Percentiles rank a stretch among this genome's conserved stretches.
These are phyloP conservation scores for Neosilurus mollespiculum DNA, from an alignment of 2,797 vertebrate species.

Conservation along the genomic window DNA sequence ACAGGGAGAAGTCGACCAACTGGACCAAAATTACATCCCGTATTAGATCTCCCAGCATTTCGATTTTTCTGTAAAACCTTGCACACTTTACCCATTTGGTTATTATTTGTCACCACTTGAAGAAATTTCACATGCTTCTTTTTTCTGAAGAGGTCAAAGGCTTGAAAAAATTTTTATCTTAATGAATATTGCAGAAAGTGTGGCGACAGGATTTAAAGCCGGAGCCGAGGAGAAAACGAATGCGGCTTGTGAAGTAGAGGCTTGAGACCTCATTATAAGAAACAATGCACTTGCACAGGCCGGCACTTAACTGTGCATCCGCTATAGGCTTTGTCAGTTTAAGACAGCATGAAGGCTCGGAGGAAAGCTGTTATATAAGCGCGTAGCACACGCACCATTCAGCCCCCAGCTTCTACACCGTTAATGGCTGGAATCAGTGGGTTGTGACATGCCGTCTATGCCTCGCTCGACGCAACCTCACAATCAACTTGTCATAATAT, in stretches of 20 bases:
- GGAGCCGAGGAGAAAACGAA: constrained; percentile 29
- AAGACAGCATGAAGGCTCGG: constrained; percentile 42
- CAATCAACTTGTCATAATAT: constrained; percentile 59
- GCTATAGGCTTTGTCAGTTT: constrained; percentile 55
- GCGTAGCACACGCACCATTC: constrained; percentile 36
- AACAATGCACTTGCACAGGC: constrained; percentile 45
- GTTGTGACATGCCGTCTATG: constrained; percentile 52
- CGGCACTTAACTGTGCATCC: constrained; percentile 40
- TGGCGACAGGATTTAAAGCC: constrained; percentile 29
- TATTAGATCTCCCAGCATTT: too few species aligned
- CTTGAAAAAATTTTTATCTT: background rate
- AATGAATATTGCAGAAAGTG: constrained; percentile 27
- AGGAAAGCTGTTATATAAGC: constrained; percentile 54
- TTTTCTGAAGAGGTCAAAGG: background rate
- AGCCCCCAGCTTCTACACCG: constrained; percentile 48
- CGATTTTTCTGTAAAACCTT: too few species aligned
- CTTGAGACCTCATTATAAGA: constrained; percentile 54
- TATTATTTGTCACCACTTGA: constrained; percentile 38
- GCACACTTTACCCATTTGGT: background rate
- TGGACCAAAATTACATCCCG: too few species aligned
- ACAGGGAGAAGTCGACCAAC: too few species aligned
- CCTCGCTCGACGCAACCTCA: constrained; percentile 46
- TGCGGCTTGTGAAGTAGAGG: constrained; percentile 46
- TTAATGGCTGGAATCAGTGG: constrained; percentile 56
- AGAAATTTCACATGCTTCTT: background rate